These are phyloP conservation scores for Podilymbus podiceps DNA, from an alignment of 2,113 vertebrate species.

Conservation along the genomic window DNA sequence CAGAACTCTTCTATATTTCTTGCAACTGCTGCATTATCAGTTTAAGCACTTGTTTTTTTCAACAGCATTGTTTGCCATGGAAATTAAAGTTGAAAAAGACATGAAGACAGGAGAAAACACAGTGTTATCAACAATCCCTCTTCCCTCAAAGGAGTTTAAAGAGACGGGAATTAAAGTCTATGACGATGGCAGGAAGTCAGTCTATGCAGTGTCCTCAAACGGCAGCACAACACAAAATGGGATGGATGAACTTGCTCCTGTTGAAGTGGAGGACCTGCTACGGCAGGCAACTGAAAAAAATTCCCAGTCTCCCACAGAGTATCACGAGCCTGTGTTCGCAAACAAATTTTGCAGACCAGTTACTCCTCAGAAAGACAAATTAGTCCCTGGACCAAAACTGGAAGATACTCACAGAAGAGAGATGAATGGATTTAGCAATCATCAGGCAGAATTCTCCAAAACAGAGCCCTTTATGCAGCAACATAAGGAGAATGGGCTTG, in stretches of 20 bases:
- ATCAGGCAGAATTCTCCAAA: slow-evolving; percentile 6
- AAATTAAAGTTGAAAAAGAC: slow-evolving; percentile 93
- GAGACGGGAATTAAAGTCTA: slow-evolving; percentile 88
- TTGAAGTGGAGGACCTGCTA: slow-evolving; percentile 89
- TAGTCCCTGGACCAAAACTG: slow-evolving; percentile 45
- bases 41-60: slow-evolving; percentile 41
- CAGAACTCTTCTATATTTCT: neutral
- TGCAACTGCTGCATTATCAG: neutral
- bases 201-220: slow-evolving; percentile 81
- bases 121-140: slow-evolving; percentile 87
- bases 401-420: slow-evolving; percentile 46
- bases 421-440: slow-evolving; percentile 47
- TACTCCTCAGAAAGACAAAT: slow-evolving; percentile 75
- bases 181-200: slow-evolving; percentile 88
- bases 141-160: slow-evolving; percentile 81
- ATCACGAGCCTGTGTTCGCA: slow-evolving; percentile 90
- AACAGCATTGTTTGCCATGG: slow-evolving; percentile 91
- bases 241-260: slow-evolving; percentile 77
- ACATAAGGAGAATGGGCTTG: neutral
- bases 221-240: slow-evolving; percentile 56
- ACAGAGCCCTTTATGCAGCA: slow-evolving; percentile 21
- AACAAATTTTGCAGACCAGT: slow-evolving; percentile 79
- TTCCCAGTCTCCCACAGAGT: slow-evolving; percentile 81
- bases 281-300: slow-evolving; percentile 85
- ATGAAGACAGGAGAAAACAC: slow-evolving; percentile 88